Conservation (phyloP, 2,797 vertebrate genomes). For the Lutjanus argentimaculatus region DNA sequence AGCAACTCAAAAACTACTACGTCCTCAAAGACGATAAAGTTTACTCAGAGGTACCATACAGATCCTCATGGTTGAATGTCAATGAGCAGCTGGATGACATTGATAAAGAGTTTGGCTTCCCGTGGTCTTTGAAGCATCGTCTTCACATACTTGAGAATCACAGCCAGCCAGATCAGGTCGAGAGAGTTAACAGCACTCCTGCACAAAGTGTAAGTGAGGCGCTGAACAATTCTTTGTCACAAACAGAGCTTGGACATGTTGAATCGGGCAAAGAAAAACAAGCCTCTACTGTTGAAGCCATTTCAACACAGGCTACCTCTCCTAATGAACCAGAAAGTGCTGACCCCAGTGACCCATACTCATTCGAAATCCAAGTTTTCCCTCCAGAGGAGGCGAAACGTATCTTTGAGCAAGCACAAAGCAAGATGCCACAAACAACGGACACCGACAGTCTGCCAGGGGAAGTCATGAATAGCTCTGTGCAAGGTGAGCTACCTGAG, state of each 20-base stretch:
- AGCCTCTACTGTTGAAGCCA: background rate
- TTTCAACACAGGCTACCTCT: background rate
- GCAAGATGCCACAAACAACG: background rate
- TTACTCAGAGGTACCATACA: constrained; percentile 65
- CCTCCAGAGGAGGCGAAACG: constrained; percentile 68
- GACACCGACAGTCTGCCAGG: background rate
- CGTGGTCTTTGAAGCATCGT: constrained; percentile 31
- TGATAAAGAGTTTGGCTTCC: constrained; percentile 80
- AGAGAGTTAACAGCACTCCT: background rate
- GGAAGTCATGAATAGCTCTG: background rate
- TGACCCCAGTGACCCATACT: constrained; percentile 44
- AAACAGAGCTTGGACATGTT: constrained; percentile 4
- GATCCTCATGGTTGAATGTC: constrained; percentile 80
- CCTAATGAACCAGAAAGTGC: background rate
- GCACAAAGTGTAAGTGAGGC: background rate
- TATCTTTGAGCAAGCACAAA: constrained; percentile 54
- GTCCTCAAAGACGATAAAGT: constrained; percentile 63
- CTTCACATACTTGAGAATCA: background rate
- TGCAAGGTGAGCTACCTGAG: background rate
- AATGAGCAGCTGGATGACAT: constrained; percentile 80
- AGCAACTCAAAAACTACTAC: constrained; percentile 39
- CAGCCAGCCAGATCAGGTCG: background rate
- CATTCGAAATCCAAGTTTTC: constrained; percentile 72
- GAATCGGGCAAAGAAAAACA: constrained; percentile 21
- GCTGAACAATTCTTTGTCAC: background rate